A percentile compares a stretch with the other conserved stretches of the same genome.
These are phyloP conservation scores for Suricata suricatta DNA, from an alignment of 2,113 vertebrate genomes.

Conservation along the genomic window DNA sequence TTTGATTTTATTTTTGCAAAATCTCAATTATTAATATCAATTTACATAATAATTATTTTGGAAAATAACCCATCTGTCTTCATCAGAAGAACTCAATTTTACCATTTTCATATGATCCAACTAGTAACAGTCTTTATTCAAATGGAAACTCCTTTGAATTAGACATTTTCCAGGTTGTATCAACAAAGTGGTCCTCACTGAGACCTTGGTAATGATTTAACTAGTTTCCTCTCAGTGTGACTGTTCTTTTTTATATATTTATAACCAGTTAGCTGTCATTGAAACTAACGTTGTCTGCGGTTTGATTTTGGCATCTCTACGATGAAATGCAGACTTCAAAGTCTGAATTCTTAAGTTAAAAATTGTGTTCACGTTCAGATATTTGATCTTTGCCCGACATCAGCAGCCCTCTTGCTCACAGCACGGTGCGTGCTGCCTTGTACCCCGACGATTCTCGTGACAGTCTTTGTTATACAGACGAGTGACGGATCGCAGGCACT, in stretches of 20 bases:
- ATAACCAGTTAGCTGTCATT: neutral
- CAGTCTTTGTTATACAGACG: neutral
- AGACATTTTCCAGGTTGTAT: neutral
- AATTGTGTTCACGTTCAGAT: neutral
- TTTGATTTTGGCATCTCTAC: neutral
- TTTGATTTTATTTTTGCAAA: slow-evolving; percentile 36
- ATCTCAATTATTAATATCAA: neutral
- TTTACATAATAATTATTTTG: neutral
- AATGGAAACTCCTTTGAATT: neutral
- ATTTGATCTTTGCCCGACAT: slow-evolving; percentile 1
- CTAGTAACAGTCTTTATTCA: neutral
- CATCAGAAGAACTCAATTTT: neutral
- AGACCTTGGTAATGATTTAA: neutral
- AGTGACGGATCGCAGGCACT: slow-evolving; percentile 75
- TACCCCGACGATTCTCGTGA: neutral
- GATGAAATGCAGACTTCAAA: neutral
- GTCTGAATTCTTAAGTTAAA: neutral
- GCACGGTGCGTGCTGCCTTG: accelerated
- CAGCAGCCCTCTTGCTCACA: neutral
- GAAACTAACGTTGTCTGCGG: neutral
- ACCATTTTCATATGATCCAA: slow-evolving; percentile 8
- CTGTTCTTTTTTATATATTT: neutral
- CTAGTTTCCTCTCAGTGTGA: neutral
- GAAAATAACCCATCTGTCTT: neutral
- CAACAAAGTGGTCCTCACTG: neutral